Percentiles rank a stretch among this genome's conserved stretches.
Evolutionary conservation across 2,888 invertebrate genomes (phyloP).

Genomic region (Machimus atricapillus): DNA sequence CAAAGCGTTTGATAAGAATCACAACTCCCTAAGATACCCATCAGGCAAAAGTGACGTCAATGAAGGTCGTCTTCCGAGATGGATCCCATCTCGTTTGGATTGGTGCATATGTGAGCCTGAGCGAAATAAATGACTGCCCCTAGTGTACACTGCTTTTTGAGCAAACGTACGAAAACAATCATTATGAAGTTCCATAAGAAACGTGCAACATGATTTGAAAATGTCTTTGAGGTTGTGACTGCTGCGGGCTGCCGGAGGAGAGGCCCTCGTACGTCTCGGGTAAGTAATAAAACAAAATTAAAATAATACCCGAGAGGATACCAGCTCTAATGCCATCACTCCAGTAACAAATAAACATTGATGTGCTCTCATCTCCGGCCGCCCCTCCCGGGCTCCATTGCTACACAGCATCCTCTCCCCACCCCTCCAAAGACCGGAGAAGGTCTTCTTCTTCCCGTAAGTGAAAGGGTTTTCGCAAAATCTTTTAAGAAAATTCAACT

Average conservation of each 20-base stretch:
- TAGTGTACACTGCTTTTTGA: neutral
- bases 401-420: neutral
- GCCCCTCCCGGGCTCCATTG: neutral
- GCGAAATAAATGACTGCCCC: neutral
- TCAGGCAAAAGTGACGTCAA: neutral
- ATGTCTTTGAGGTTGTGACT: constrained; percentile 25
- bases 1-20: neutral
- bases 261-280: neutral
- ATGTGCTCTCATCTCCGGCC: constrained; percentile 29
- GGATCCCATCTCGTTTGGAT: neutral
- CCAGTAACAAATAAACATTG: constrained; percentile 36
- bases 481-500: constrained; percentile 41
- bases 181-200: constrained; percentile 21
- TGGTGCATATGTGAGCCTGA: neutral
- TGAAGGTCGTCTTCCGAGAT: neutral
- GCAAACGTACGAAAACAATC: constrained; percentile 1
- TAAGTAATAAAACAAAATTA: constrained; percentile 43
- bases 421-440: too few relatives aligned
- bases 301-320: constrained; percentile 40
- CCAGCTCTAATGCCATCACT: constrained; percentile 33
- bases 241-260: neutral
- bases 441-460: neutral
- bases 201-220: constrained; percentile 28
- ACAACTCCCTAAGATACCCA: neutral
- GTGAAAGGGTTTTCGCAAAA: constrained; percentile 33